Base-by-base conservation (phyloP, 2,113 vertebrate genomes). In the Hepsetus odoe region DNA sequence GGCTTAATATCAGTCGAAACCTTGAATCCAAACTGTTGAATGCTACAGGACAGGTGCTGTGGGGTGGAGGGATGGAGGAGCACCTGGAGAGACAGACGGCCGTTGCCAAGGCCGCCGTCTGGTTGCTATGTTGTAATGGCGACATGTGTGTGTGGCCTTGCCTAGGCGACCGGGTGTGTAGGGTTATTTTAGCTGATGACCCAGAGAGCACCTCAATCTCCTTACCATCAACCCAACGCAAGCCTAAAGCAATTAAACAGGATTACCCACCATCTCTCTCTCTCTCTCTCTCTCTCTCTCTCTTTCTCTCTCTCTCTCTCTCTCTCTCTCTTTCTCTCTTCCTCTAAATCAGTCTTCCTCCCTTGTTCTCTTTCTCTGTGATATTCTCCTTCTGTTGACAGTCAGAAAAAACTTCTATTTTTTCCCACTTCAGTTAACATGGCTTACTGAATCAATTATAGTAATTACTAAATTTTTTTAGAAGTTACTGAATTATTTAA, bases 241-340 rank as follows among this genome's bases (percentile, higher is more conserved):
- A 91, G 88, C 88, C 90, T 94, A 94, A 94, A 91, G 93, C 91
- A 94, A 94, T 95, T 95, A 94, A 87, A 87, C 82, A 67, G 91
- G 93, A 94, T 95, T 95, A 94, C 84, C 80, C 72, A 81, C 85
- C 84, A 85, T n/a, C 82, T 74, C 86, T 80, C 87, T 85, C 85
- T 85, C 82, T 80, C 85, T 84, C 83, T 65, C 28, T 77, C 71
- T 79, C 85, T 82, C 84, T 16, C 80, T 72, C 86, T 79, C 87
- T 85, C 86, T 85, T 81, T 78, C 86, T 46, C 75, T 74, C 56
- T 67, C 79, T 73, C 56, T 20, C 55, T 76, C 70, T 73, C 65
- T 64, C 71, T 77, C 73, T 82, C 69, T 62, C 24, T 28, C 35
- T 53, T 20, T 51, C 10, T 53, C 67, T 73, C 38, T 62, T 58